Conservation (phyloP, 2,113 vertebrate genomes). For the Alethe diademata region DNA sequence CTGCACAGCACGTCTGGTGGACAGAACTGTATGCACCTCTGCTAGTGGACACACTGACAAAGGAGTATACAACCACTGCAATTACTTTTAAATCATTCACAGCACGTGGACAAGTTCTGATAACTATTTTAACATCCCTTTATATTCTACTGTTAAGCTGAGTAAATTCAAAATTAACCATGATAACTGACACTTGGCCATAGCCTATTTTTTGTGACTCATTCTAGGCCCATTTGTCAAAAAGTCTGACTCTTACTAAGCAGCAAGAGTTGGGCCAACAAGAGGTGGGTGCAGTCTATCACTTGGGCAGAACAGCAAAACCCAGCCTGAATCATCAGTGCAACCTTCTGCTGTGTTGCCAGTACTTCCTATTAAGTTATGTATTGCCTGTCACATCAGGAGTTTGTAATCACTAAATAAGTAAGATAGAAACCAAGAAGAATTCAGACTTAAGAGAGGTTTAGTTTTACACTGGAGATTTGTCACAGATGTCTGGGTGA, state of each 20-base stretch:
- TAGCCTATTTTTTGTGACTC: slow-evolving; percentile 51
- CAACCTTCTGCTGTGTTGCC: slow-evolving; percentile 63
- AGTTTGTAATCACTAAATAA: neutral
- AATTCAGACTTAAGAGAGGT: slow-evolving; percentile 45
- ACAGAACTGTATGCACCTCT: neutral
- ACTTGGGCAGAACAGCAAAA: slow-evolving; percentile 3
- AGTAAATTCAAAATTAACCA: slow-evolving; percentile 43
- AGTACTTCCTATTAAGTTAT: slow-evolving; percentile 58
- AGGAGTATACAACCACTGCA: slow-evolving; percentile 56
- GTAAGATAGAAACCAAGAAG: slow-evolving; percentile 19
- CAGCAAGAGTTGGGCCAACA: neutral
- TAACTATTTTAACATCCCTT: slow-evolving; percentile 34
- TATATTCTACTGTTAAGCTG: slow-evolving; percentile 17
- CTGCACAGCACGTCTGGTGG: slow-evolving; percentile 63
- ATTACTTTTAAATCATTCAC: slow-evolving; percentile 70
- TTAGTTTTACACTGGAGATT: slow-evolving; percentile 61
- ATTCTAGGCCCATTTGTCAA: neutral
- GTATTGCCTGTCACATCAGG: neutral
- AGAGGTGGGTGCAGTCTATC: neutral
- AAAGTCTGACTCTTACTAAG: neutral
- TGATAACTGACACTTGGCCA: slow-evolving; percentile 65
- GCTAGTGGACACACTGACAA: neutral
- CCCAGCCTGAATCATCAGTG: slow-evolving; percentile 56
- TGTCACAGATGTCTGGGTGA: slow-evolving; percentile 60
- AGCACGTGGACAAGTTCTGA: slow-evolving; percentile 55